phyloP scores from a whole-genome alignment of 2,797 vertebrate species.

The Myripristis jacobus region DNA sequence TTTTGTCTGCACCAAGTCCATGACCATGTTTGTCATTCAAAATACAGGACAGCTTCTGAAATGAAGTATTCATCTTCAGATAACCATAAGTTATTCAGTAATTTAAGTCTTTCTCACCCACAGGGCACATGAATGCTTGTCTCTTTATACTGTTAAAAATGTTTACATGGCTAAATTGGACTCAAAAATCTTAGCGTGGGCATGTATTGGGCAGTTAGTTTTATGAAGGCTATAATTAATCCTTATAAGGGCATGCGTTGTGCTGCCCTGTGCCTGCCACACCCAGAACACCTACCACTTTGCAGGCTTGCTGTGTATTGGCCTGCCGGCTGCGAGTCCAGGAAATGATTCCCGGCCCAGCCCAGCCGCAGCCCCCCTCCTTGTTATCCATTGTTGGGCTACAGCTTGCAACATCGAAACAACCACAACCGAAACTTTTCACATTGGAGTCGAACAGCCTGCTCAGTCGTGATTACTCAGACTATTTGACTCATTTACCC shows the following conservation, averaged over 20 bases:
- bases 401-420: conserved; percentile 69
- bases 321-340: conserved; percentile 67
- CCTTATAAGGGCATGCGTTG: conserved; percentile 72
- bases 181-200: background rate
- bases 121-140: background rate
- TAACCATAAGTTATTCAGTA: no score
- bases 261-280: conserved; percentile 41
- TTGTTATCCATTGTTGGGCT: conserved; percentile 76
- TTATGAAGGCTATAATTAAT: conserved; percentile 58
- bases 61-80: no score
- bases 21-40: no score
- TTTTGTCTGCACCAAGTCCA: background rate
- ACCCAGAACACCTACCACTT: conserved; percentile 69
- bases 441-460: background rate
- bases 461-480: background rate
- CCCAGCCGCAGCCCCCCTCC: conserved; percentile 37
- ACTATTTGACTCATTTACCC: background rate
- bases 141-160: background rate
- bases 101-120: no score
- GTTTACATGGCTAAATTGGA: background rate
- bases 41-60: no score
- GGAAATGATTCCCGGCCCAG: conserved; percentile 75
- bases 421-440: conserved; percentile 69
- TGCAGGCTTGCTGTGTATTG: conserved; percentile 54
- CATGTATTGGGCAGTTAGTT: background rate